These are phyloP conservation scores for Xiphophorus hellerii DNA, from an alignment of 2,113 vertebrate species.

Conservation along the genomic window DNA sequence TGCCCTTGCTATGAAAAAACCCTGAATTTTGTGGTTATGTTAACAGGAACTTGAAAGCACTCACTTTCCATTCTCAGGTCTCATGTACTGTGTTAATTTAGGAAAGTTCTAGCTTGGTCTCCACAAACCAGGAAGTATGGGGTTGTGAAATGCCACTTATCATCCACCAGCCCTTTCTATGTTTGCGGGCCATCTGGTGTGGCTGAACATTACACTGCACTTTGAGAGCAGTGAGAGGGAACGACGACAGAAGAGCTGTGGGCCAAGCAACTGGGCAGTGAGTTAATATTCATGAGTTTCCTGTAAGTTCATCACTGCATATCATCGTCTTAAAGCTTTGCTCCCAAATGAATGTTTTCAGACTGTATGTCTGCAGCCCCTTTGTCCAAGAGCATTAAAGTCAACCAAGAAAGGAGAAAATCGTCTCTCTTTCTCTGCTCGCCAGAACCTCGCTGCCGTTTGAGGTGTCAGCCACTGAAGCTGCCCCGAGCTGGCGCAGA, in stretches of 20 bases:
- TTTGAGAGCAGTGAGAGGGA: constrained; percentile 8
- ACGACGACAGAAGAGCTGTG: not conserved
- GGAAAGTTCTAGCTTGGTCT: not conserved
- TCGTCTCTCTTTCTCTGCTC: constrained; percentile 5
- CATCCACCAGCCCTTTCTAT: constrained; percentile 3
- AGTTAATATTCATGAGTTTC: not conserved
- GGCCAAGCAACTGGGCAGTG: not conserved
- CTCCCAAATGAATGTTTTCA: not conserved
- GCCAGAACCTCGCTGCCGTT: constrained; percentile 6
- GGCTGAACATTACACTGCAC: not conserved
- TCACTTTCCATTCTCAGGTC: not conserved
- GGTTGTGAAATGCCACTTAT: not conserved
- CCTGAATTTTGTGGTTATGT: not conserved
- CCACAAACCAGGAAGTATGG: not conserved
- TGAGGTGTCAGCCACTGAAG: not conserved
- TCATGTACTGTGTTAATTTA: not conserved
- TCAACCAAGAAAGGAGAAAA: constrained; percentile 5
- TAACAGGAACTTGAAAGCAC: not conserved
- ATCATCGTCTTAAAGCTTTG: not conserved
- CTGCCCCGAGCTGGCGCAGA: constrained; percentile 4
- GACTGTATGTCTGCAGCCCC: not conserved
- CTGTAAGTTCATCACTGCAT: not conserved
- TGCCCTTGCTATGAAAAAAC: not conserved
- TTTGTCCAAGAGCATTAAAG: not conserved
- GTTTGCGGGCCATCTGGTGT: constrained; percentile 10